These are phyloP conservation scores for Epizoanthus scotinus DNA, from an alignment of 92 coral and sea anemone species.

Conservation along the genomic window DNA sequence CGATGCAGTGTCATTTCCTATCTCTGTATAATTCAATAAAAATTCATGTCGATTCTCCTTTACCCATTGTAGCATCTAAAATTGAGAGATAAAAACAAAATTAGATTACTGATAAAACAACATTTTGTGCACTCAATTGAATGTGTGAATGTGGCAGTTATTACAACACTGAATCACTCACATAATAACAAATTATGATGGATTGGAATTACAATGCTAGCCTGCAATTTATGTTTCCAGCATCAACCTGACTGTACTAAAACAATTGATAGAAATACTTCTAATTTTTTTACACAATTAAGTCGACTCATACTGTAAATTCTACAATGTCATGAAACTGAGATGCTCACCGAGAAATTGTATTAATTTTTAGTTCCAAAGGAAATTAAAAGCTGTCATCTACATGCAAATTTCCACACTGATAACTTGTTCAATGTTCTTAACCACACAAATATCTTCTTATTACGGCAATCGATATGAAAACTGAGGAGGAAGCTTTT, in stretches of 20 bases:
- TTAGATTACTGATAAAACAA: constrained; percentile 30
- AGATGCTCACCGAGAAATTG: neutral
- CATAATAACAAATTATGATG: neutral
- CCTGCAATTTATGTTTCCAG: neutral
- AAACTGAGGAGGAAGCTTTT: neutral
- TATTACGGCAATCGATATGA: constrained; percentile 2
- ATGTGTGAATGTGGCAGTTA: neutral
- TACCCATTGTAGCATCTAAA: constrained; percentile 97
- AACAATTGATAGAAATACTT: neutral
- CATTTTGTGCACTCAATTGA: constrained; percentile 1
- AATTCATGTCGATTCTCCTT: constrained; percentile 93
- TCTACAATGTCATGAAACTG: neutral
- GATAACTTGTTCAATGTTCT: neutral
- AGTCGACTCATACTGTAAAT: neutral
- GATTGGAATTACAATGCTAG: neutral
- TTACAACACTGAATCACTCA: neutral
- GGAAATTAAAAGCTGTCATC: constrained; percentile 31
- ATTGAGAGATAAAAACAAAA: constrained; percentile 30
- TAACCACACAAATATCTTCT: constrained; percentile 9
- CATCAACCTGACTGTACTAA: neutral
- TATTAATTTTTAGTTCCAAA: constrained; percentile 12
- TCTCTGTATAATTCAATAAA: constrained; percentile 88
- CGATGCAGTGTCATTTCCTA: constrained; percentile 78
- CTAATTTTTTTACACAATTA: neutral
- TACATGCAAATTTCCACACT: constrained; percentile 15